Evolutionary conservation across 2,797 vertebrate genomes (phyloP).

Genomic region (Sebastes melanostomus): DNA sequence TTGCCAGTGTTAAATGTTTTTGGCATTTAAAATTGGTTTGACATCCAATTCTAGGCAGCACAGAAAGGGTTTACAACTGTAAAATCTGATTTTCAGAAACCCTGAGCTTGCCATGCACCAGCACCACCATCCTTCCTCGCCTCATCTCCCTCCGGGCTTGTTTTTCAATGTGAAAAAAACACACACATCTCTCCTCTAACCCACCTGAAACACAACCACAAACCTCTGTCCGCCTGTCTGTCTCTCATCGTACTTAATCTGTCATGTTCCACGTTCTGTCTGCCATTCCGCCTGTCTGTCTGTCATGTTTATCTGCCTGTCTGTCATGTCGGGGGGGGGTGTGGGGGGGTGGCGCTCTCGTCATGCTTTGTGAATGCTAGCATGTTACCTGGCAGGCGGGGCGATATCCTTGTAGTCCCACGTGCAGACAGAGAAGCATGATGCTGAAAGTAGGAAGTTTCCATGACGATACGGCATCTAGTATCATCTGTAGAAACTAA

Average conservation of each 20-base stretch:
- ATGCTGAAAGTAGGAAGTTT: slow-evolving; percentile 5
- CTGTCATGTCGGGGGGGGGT: slow-evolving; percentile 13
- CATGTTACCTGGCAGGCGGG: slow-evolving; percentile 17
- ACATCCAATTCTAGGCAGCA: neutral
- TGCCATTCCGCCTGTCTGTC: slow-evolving; percentile 40
- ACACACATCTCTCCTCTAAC: slow-evolving; percentile 12
- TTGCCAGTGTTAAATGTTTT: neutral
- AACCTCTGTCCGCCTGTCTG: slow-evolving; percentile 43
- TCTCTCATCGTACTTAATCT: slow-evolving; percentile 47
- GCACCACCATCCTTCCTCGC: neutral
- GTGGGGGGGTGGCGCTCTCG: neutral
- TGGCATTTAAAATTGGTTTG: neutral
- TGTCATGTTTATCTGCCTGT: slow-evolving; percentile 54
- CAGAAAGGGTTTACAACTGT: neutral
- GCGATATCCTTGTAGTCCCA: slow-evolving; percentile 3
- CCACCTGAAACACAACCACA: slow-evolving; percentile 22
- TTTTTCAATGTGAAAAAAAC: slow-evolving; percentile 43
- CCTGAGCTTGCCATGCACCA: neutral
- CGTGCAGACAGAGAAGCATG: neutral
- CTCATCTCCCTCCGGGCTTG: slow-evolving; percentile 8
- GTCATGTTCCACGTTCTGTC: slow-evolving; percentile 46
- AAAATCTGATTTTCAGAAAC: slow-evolving; percentile 16
- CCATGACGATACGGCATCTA: neutral
- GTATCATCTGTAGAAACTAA: neutral
- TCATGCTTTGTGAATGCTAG: slow-evolving; percentile 49